phyloP scores from a whole-genome alignment of 2,113 vertebrate genomes.

The Chionomys nivalis region DNA sequence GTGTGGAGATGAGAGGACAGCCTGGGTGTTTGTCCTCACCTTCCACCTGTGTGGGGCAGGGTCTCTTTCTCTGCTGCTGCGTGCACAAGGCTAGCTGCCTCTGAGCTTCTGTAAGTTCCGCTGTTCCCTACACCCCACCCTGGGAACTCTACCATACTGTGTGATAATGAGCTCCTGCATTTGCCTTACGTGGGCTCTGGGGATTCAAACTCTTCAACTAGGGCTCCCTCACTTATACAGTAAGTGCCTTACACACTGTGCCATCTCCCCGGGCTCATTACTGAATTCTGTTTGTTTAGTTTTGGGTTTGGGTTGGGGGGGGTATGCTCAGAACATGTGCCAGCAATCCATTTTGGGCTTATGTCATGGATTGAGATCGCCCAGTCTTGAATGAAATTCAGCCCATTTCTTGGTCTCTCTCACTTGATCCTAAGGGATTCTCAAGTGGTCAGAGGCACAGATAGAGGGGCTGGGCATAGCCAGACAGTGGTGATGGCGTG shows the following conservation, averaged over 20 bases:
- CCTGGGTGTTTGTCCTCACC: neutral
- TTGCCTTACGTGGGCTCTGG: neutral
- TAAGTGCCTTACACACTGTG: neutral
- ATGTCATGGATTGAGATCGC: neutral
- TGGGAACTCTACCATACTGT: too few relatives aligned
- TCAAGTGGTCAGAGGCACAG: neutral
- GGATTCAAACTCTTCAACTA: neutral
- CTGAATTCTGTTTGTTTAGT: neutral
- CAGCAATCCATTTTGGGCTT: neutral
- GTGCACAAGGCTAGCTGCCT: neutral
- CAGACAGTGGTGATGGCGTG: neutral
- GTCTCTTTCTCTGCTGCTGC: neutral
- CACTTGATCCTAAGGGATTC: neutral
- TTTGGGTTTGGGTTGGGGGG: neutral
- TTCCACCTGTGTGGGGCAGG: neutral
- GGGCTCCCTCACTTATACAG: neutral
- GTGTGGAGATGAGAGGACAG: neutral
- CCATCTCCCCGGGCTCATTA: neutral
- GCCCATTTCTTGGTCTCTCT: neutral
- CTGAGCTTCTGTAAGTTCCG: neutral
- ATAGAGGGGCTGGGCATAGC: too few relatives aligned
- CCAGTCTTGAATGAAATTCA: neutral
- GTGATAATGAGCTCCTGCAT: rapidly evolving
- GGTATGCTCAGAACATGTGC: neutral
- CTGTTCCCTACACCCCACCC: too few relatives aligned